Evolutionary conservation across 2,797 vertebrate species (phyloP).

Genomic region (Loris lydekkerianus): DNA sequence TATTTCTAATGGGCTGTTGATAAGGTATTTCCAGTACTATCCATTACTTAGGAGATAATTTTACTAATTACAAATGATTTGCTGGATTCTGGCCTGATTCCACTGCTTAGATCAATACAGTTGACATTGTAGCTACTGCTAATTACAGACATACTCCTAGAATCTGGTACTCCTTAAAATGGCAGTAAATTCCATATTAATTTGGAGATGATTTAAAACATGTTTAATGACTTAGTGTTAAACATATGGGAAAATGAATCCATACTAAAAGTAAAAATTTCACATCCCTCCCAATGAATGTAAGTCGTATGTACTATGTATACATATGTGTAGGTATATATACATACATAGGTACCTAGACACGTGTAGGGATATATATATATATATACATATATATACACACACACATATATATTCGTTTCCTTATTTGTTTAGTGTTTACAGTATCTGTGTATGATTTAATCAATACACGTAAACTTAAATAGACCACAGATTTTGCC

Average conservation of each 20-base stretch:
- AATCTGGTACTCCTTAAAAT: conserved; percentile 4
- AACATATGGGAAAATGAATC: neutral
- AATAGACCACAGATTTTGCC: neutral
- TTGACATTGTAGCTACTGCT: neutral
- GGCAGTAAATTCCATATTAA: neutral
- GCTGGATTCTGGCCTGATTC: neutral
- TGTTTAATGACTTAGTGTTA: neutral
- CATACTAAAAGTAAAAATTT: neutral
- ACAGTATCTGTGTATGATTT: neutral
- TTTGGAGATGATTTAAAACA: neutral
- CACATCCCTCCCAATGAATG: neutral
- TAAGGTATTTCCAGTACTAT: neutral
- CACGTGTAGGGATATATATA: neutral
- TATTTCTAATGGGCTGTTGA: neutral
- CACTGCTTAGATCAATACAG: neutral
- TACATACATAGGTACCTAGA: no score
- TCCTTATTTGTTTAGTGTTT: neutral
- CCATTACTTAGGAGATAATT: neutral
- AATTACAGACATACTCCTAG: neutral
- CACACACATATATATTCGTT: neutral
- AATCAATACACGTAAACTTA: neutral
- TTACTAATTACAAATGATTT: neutral
- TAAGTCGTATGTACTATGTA: neutral
- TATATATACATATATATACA: neutral
- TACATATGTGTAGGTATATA: neutral